Evolutionary conservation across 1,140 invertebrate species (phyloP), one percentile per base, ranked within the genome.

Genomic region (Microplitis demolitor): DNA sequence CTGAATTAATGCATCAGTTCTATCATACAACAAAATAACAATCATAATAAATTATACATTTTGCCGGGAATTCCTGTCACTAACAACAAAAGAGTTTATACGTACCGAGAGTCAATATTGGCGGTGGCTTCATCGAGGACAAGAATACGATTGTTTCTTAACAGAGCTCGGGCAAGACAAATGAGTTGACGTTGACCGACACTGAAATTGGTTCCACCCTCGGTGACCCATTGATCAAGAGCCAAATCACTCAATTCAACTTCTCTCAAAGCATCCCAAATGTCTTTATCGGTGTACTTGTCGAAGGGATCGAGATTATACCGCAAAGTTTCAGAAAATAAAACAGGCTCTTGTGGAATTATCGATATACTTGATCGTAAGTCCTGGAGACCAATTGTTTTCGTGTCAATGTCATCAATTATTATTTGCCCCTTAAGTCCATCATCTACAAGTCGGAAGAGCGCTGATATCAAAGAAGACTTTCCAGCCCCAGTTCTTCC

Each of bases 401-500:
- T 85, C 3, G 91, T 91, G 71, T 93, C 88, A 3, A 91, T 77
- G 1, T 85, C 88, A 80, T 95, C 94, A 24, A 95, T 93, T 4
- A 87, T 78, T 60, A 95, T 89, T 0, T 74, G 24, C 4, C 91
- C 92, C 53, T 89, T 83, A 0, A 88, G 82, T 77, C 90, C 80
- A 0, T 84, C 82, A 2, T 77, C 88, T 0, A 88, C 86, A 68
- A 97, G 79, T 64, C 95, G 89, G 79, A 97, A 97, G 0, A 97
- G 82, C 0, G 94, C 92, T 34, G 92, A 88, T 66, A 97, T 94
- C 3, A 98, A 85, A 0, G 96, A 97, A 0, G 95, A 96, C 83
- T 98, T 98, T n/a, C 97, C 97, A 45, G 96, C 96, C 0, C 97
- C 97, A 8, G 94, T 96, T 80, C 94, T 88, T 3, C 96, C 96